A percentile compares a stretch with the other conserved stretches of the same genome.
phyloP scores from a whole-genome alignment of 1,140 invertebrate genomes.

The Leptonema lineaticorne region DNA sequence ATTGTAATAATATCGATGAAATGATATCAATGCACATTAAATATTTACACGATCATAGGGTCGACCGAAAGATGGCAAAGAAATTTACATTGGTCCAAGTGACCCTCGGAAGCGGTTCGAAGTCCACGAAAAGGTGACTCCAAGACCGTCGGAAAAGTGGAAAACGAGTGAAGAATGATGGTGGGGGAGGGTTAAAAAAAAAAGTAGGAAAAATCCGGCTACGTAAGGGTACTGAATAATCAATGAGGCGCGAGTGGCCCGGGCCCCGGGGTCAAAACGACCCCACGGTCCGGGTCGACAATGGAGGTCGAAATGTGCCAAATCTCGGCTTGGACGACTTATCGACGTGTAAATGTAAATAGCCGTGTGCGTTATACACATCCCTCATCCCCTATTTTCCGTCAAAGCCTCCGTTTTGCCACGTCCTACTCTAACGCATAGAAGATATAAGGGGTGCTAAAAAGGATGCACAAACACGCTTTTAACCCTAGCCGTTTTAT shows the following conservation, averaged over 20 bases:
- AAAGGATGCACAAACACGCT: too few relatives aligned
- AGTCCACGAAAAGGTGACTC: too few relatives aligned
- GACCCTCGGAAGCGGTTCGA: too few relatives aligned
- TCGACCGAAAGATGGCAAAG: background rate
- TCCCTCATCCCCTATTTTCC: background rate
- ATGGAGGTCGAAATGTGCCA: constrained; percentile 3
- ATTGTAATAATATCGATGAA: too few relatives aligned
- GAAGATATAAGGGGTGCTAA: too few relatives aligned
- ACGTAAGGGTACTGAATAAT: constrained; percentile 8
- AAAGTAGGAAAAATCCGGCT: background rate
- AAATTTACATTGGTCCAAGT: constrained; percentile 18
- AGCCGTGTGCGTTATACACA: background rate
- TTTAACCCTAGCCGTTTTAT: too few relatives aligned
- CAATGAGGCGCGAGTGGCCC: constrained; percentile 18
- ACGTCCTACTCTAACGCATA: too few relatives aligned
- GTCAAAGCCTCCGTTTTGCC: background rate
- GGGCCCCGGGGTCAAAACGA: constrained; percentile 16
- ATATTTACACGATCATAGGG: constrained; percentile 11
- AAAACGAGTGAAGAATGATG: background rate
- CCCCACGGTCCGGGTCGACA: constrained; percentile 4
- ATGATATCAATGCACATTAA: constrained; percentile 14
- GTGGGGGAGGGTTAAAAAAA: background rate
- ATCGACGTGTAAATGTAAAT: background rate
- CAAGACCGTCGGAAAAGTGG: background rate
- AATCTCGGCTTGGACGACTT: constrained; percentile 5